Evolutionary conservation across 2,888 invertebrate species (phyloP).

Genomic region (Alloplasta piceator): DNA sequence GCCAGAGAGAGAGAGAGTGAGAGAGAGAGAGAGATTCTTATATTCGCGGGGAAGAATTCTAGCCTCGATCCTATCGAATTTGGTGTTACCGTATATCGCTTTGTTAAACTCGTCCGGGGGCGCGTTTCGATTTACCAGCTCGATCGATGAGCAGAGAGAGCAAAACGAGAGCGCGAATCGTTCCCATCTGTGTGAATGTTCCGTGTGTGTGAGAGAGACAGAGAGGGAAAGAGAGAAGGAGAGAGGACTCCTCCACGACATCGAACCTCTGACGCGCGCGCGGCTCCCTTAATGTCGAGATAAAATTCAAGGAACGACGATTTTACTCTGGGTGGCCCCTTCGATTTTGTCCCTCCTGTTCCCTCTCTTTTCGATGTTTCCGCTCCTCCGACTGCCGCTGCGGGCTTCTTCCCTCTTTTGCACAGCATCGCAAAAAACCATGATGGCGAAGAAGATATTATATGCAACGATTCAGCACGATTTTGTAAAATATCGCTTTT

Average conservation of each 20-base stretch:
- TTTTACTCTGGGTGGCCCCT: slow-evolving; percentile 61
- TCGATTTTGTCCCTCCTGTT: background rate
- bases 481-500: slow-evolving; percentile 47
- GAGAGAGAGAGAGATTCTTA: background rate
- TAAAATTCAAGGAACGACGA: slow-evolving; percentile 64
- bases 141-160: slow-evolving; percentile 38
- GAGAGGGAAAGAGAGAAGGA: background rate
- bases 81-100: slow-evolving; percentile 59
- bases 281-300: slow-evolving; percentile 61
- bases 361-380: background rate
- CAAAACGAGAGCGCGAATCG: slow-evolving; percentile 10
- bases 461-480: background rate
- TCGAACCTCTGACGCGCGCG: slow-evolving; percentile 26
- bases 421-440: slow-evolving; percentile 16
- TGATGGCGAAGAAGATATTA: slow-evolving; percentile 22
- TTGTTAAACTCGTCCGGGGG: slow-evolving; percentile 56
- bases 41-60: slow-evolving; percentile 47
- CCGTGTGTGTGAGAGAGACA: background rate
- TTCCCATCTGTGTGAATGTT: background rate
- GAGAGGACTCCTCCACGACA: slow-evolving; percentile 9
- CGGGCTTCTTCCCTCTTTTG: slow-evolving; percentile 20
- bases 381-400: background rate
- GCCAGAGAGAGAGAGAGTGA: background rate
- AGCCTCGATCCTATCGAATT: slow-evolving; percentile 65
- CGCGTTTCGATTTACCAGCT: slow-evolving; percentile 53